phyloP scores from a whole-genome alignment of 2,888 invertebrate species.

The Drosophila pseudotakahashii region DNA sequence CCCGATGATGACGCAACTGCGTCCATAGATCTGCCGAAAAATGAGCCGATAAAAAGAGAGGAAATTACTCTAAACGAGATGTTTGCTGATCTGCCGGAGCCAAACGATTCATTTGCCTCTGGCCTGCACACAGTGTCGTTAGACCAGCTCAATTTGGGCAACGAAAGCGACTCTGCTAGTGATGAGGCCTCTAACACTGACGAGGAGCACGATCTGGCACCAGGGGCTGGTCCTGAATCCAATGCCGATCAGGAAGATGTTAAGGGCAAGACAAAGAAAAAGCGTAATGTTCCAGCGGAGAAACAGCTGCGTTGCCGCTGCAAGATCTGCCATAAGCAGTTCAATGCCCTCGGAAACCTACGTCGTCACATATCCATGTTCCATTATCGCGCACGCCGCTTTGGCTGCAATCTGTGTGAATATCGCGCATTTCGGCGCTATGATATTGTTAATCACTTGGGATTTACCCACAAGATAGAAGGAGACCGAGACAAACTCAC shows the following conservation, averaged over 20 bases:
- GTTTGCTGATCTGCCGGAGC: constrained; percentile 80
- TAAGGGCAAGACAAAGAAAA: constrained; percentile 57
- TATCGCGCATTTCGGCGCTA: constrained; percentile 88
- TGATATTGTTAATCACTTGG: constrained; percentile 88
- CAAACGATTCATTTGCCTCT: constrained; percentile 65
- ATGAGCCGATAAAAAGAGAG: constrained; percentile 40
- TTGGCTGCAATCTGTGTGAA: constrained; percentile 90
- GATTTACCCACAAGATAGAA: constrained; percentile 86
- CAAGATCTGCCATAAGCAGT: constrained; percentile 83
- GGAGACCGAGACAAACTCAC: constrained; percentile 85
- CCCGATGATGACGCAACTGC: constrained; percentile 14
- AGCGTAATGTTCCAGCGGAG: constrained; percentile 64
- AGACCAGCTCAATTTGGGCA: constrained; percentile 71
- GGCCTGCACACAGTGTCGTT: constrained; percentile 81
- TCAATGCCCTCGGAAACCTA: constrained; percentile 83
- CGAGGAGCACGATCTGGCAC: constrained; percentile 44
- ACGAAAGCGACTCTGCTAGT: constrained; percentile 62
- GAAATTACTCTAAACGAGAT: constrained; percentile 73
- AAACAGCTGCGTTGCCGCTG: constrained; percentile 82
- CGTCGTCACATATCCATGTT: constrained; percentile 84
- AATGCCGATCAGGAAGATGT: constrained; percentile 23
- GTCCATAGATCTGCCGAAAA: constrained; percentile 33
- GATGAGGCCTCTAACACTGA: constrained; percentile 57
- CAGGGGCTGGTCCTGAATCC: constrained; percentile 30
- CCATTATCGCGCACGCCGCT: constrained; percentile 86